Percentiles rank a stretch among this genome's conserved stretches.
Evolutionary conservation across 2,888 invertebrate species (phyloP).

Genomic region (Pardosa pseudoannulata): DNA sequence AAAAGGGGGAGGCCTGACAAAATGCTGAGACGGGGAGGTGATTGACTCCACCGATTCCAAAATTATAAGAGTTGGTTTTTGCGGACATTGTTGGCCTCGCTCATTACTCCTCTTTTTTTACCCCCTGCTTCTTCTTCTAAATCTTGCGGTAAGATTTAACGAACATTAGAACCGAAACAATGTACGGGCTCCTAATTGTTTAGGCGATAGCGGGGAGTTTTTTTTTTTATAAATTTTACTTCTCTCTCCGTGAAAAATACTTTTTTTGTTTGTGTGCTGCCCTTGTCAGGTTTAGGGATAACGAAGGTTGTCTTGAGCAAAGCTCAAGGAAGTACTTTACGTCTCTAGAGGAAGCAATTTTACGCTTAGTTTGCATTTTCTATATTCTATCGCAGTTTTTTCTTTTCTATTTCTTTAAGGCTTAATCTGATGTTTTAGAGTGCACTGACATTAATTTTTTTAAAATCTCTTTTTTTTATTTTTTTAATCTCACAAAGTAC

Average conservation of each 20-base stretch:
- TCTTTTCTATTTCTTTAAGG: too few relatives aligned
- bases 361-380: too few relatives aligned
- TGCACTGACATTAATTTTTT: too few relatives aligned
- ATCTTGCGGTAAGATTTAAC: neutral
- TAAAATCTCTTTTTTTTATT: too few relatives aligned
- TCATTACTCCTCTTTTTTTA: neutral
- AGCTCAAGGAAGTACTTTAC: too few relatives aligned
- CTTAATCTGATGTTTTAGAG: too few relatives aligned
- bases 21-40: constrained; percentile 40
- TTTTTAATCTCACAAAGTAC: too few relatives aligned
- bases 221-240: too few relatives aligned
- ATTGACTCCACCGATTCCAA: constrained; percentile 38
- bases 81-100: neutral
- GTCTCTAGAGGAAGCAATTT: too few relatives aligned
- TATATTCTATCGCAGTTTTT: too few relatives aligned
- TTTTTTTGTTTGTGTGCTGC: neutral
- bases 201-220: neutral
- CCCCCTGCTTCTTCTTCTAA: too few relatives aligned
- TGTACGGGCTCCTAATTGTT: neutral
- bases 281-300: neutral
- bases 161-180: neutral
- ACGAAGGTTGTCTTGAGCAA: neutral
- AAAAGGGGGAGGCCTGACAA: constrained; percentile 25
- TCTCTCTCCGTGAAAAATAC: too few relatives aligned
- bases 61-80: neutral